Evolutionary conservation across 64 coral and sea anemone genomes (phyloP).

Genomic region (Montipora foliosa): DNA sequence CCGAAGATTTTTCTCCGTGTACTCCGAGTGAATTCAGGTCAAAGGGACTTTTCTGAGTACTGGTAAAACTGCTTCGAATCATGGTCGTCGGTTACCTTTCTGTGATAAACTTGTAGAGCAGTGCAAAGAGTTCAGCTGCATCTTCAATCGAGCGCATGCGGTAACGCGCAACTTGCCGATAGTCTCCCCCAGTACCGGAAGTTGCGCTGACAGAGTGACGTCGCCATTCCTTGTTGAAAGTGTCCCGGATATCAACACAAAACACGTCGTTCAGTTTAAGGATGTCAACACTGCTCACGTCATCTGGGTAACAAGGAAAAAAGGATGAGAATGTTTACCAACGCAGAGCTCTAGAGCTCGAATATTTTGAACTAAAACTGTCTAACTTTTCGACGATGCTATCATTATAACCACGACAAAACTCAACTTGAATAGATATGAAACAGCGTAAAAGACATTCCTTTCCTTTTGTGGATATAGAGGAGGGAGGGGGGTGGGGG

Average conservation of each 20-base stretch:
- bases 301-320: slow-evolving; percentile 45
- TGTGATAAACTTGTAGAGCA: slow-evolving; percentile 93
- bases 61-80: not conserved
- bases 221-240: slow-evolving; percentile 85
- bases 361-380: too few species aligned
- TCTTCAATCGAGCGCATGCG: slow-evolving; percentile 95
- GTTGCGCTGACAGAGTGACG: slow-evolving; percentile 59
- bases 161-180: slow-evolving; percentile 90
- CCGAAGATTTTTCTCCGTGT: too few species aligned
- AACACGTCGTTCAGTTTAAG: slow-evolving; percentile 70
- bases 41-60: too few species aligned
- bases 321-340: too few species aligned
- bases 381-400: too few species aligned
- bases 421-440: too few species aligned
- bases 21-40: too few species aligned
- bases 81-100: slow-evolving; percentile 32
- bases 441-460: too few species aligned
- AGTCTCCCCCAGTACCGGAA: slow-evolving; percentile 42
- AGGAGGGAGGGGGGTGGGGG: too few species aligned
- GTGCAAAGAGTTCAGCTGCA: slow-evolving; percentile 92
- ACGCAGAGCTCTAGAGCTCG: too few species aligned
- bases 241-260: slow-evolving; percentile 93
- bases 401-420: too few species aligned
- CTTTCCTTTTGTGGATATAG: too few species aligned
- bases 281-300: slow-evolving; percentile 94